These are phyloP conservation scores for Philaethria dido DNA, from an alignment of 2,888 invertebrate genomes.

Conservation along the genomic window DNA sequence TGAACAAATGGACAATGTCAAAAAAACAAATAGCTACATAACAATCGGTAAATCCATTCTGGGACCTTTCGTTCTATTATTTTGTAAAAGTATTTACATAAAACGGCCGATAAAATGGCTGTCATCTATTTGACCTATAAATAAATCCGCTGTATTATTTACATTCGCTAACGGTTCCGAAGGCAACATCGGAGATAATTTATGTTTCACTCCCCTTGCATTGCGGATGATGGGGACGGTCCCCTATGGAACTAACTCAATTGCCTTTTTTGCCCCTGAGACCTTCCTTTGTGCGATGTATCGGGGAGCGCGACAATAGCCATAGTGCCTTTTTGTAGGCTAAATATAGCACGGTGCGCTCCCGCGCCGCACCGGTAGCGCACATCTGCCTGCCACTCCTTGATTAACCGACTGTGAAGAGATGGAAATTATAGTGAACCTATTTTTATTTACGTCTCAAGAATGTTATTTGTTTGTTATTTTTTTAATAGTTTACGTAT, in stretches of 20 bases:
- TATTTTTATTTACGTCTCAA: not conserved
- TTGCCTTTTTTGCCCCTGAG: constrained; percentile 75
- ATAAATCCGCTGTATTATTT: constrained; percentile 30
- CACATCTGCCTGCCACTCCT: constrained; percentile 70
- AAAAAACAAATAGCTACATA: constrained; percentile 2
- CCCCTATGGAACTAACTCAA: constrained; percentile 67
- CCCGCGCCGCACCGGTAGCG: constrained; percentile 65
- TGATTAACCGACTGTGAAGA: constrained; percentile 43
- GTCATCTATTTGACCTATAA: constrained; percentile 25
- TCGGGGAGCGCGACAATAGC: constrained; percentile 77
- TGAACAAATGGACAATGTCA: constrained; percentile 2
- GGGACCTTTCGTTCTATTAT: constrained; percentile 8
- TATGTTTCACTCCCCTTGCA: constrained; percentile 67
- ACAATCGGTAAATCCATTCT: not conserved
- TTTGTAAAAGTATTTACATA: constrained; percentile 18
- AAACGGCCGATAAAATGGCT: constrained; percentile 14
- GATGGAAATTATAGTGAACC: constrained; percentile 17
- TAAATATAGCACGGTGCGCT: constrained; percentile 77
- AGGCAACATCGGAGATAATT: constrained; percentile 62
- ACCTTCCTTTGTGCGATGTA: constrained; percentile 76
- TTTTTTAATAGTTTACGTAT: not conserved
- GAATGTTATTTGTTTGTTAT: not conserved
- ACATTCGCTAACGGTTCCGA: constrained; percentile 44
- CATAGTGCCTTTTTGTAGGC: constrained; percentile 77
- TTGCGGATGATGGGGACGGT: constrained; percentile 70